A percentile compares a stretch with the other conserved stretches of the same genome.
phyloP scores from a whole-genome alignment of 2,113 vertebrate species.

The Bolborhynchus lineola region DNA sequence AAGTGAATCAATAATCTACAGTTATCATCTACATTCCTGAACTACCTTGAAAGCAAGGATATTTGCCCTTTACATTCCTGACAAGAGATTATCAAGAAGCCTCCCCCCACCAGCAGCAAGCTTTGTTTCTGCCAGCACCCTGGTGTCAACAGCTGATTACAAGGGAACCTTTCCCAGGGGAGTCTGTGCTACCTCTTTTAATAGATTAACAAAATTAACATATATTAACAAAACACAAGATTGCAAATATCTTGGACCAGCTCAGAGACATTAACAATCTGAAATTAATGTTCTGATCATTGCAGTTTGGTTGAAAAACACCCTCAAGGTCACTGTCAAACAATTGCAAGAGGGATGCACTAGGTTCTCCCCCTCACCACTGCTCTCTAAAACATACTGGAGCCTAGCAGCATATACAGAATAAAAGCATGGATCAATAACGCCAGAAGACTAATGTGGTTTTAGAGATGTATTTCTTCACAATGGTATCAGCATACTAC shows the following conservation, averaged over 20 bases:
- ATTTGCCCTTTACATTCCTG: background rate
- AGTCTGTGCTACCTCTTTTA: background rate
- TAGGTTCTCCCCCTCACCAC: background rate
- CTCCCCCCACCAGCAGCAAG: rapidly evolving
- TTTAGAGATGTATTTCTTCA: slow-evolving; percentile 10
- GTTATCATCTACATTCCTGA: slow-evolving; percentile 41
- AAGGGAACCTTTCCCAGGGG: background rate
- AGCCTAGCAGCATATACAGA: background rate
- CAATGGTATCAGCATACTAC: background rate
- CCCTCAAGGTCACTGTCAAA: background rate
- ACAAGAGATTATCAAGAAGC: background rate
- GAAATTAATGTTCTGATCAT: background rate
- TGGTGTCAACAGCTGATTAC: background rate
- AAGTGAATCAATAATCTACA: slow-evolving; percentile 53
- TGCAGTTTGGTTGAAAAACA: background rate
- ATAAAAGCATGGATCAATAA: background rate
- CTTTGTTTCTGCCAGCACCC: background rate
- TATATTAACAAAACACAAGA: background rate
- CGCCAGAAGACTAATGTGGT: background rate
- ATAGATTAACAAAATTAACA: background rate
- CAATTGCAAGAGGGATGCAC: background rate
- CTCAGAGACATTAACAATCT: background rate
- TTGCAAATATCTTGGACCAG: background rate
- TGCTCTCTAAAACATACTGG: background rate
- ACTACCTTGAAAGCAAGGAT: slow-evolving; percentile 8